Evolutionary conservation across 2,113 vertebrate species (phyloP).

Genomic region (Zapus hudsonius): DNA sequence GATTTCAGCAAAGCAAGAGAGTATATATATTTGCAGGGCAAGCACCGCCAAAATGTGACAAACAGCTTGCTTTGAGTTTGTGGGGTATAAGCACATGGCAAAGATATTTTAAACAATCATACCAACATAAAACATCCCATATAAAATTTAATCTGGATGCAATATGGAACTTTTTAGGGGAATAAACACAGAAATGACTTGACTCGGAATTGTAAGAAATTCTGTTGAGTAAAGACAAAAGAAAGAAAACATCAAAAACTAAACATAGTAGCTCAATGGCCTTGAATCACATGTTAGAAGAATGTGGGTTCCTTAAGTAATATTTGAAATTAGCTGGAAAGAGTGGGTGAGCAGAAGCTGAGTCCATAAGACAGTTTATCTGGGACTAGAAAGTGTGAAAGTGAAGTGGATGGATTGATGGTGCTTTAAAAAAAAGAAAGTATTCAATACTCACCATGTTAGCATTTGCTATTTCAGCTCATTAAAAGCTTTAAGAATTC

Average conservation of each 20-base stretch:
- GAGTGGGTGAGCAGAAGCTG: neutral
- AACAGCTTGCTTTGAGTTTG: neutral
- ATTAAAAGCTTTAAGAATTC: neutral
- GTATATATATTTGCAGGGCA: conserved; percentile 61
- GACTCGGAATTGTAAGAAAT: neutral
- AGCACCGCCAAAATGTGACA: conserved; percentile 42
- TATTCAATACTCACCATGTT: neutral
- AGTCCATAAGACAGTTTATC: no score
- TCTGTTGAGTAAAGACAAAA: neutral
- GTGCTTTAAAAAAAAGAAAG: neutral
- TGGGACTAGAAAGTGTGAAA: neutral
- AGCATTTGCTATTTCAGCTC: neutral
- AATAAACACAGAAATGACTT: neutral
- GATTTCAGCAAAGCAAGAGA: conserved; percentile 52
- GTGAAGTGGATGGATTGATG: neutral
- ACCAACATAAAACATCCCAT: neutral
- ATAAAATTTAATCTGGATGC: neutral
- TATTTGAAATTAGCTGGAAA: neutral
- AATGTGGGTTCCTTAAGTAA: neutral
- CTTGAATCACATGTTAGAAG: neutral
- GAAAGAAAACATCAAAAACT: neutral
- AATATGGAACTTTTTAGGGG: neutral
- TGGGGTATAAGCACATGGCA: neutral
- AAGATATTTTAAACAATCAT: neutral
- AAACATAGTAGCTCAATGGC: neutral